Base-by-base conservation (phyloP, 2,797 vertebrate genomes). In the Dendrocincla tyrannina region DNA sequence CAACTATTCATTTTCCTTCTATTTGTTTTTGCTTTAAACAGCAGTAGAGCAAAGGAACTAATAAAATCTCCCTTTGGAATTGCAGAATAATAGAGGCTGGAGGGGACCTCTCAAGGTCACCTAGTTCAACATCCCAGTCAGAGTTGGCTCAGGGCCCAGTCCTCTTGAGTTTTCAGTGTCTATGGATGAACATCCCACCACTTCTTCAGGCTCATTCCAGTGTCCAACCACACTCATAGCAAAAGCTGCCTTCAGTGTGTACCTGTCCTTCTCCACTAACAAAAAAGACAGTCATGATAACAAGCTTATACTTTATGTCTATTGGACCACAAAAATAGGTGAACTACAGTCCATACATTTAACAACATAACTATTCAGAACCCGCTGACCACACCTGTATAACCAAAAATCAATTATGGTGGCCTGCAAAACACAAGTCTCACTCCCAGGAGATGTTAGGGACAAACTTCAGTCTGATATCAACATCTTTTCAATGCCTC, bases 1-100 rank as follows among this genome's bases (percentile, higher is more conserved):
- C 10, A 64, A 35, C 13, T 55, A 53, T 23, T 50, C 2, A 15
- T 55, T 89, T 80, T 80, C 47, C 28, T 60, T 50, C 4, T 28
- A 28, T 52, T 82, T 76, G 50, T 46, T 94, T 89, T 67, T 73
- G 13, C 32, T 80, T 83, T 84, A 72, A 80, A 78, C 5, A 56
- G 6, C 39, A 41, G 23, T 11, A 55, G 16, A 42, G 16, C 52
- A 55, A 73, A 88, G 3, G 15, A 83, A 86, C 13, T n/a, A 85
- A 41, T 28, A 58, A 78, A 66, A 70, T 9, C 30, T 66, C 39
- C 9, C 20, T 82, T 70, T 18, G 9, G 33, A 82, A 69, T 12
- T 64, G 56, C 35, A 72, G 53, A 87, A 46, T 30, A 85, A 50
- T 28, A 66, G 32, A 92, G 70, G 44, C 32, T 83, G 52, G 25